Conservation (phyloP, 2,888 invertebrate genomes). For the Hemaris fuciformis region DNA sequence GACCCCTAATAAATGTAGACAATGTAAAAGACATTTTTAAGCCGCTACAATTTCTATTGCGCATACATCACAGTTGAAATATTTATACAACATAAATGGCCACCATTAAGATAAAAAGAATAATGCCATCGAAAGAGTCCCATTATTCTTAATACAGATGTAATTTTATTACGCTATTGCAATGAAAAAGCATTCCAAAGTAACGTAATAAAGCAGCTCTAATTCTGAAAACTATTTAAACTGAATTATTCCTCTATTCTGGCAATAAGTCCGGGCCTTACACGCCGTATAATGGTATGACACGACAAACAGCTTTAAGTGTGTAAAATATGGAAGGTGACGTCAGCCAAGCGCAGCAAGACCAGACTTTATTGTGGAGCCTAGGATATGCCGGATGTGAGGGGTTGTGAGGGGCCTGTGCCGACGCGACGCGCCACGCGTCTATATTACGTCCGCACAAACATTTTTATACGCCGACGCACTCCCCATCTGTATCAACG, state of each 20-base stretch:
- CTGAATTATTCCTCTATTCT: slow-evolving; percentile 68
- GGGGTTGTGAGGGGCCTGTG: slow-evolving; percentile 37
- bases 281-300: slow-evolving; percentile 80
- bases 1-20: not conserved
- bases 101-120: slow-evolving; percentile 53
- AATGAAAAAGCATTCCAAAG: slow-evolving; percentile 64
- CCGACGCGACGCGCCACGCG: slow-evolving; percentile 27
- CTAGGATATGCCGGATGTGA: slow-evolving; percentile 59
- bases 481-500: not conserved
- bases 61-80: slow-evolving; percentile 45
- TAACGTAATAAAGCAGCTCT: slow-evolving; percentile 65
- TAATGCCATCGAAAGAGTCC: slow-evolving; percentile 43
- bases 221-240: slow-evolving; percentile 74
- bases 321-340: slow-evolving; percentile 77
- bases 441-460: slow-evolving; percentile 16
- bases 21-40: not conserved
- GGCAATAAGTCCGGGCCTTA: slow-evolving; percentile 75
- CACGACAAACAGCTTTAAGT: slow-evolving; percentile 81
- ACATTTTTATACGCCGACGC: slow-evolving; percentile 30
- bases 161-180: slow-evolving; percentile 54
- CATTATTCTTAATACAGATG: slow-evolving; percentile 49
- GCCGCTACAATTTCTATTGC: slow-evolving; percentile 18
- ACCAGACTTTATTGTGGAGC: slow-evolving; percentile 64
- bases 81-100: slow-evolving; percentile 46
- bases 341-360: slow-evolving; percentile 70